These are phyloP conservation scores for Tragelaphus eurycerus DNA, from an alignment of 2,797 vertebrate species.

Conservation along the genomic window DNA sequence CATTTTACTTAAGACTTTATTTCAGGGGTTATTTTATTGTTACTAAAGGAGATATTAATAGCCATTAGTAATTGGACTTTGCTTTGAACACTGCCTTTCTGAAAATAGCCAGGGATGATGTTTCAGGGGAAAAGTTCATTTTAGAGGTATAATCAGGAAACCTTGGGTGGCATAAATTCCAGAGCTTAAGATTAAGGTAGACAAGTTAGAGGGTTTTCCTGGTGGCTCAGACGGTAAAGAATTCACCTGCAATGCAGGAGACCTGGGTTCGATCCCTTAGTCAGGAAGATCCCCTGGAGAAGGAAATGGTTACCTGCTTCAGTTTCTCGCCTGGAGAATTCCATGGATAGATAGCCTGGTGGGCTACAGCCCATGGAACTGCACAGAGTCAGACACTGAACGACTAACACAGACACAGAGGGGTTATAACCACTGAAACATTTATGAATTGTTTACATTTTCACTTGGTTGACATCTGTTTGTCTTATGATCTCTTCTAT, in stretches of 20 bases:
- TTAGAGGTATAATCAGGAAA: background rate
- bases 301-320: background rate
- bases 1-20: background rate
- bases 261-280: background rate
- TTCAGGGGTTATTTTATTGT: background rate
- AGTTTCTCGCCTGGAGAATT: background rate
- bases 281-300: background rate
- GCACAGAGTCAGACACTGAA: background rate
- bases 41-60: background rate
- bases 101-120: background rate
- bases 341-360: background rate
- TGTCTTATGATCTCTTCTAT: background rate
- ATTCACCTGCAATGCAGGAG: background rate
- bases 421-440: background rate
- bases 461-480: background rate
- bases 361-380: background rate
- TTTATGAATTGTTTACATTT: background rate
- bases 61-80: background rate
- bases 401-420: background rate
- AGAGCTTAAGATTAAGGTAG: background rate
- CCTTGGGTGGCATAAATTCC: background rate
- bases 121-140: background rate
- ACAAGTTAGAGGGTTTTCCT: background rate
- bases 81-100: background rate
- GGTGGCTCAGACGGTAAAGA: background rate